Evolutionary conservation across 2,888 invertebrate species (phyloP), one percentile per base, ranked within the genome.

Genomic region (Hylaea fasciaria): DNA sequence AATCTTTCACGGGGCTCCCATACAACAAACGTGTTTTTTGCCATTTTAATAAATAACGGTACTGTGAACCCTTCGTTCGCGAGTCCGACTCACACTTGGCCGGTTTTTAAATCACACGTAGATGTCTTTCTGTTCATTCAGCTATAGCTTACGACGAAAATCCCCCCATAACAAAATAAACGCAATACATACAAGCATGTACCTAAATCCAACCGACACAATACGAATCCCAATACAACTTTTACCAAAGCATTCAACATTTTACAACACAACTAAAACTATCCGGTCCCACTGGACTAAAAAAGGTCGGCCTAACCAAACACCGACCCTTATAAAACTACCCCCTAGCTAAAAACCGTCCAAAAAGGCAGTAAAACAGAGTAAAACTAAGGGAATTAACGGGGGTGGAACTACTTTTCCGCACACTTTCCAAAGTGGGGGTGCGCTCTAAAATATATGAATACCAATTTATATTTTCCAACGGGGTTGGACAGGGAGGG

Each of bases 351-450:
- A 89, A 91, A 91, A 91, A 91, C 82, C 83, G 76, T 82, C 89
- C 91, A 89, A 91, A 91, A 92, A 91, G 91, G 89, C 89, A 84
- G 88, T 92, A 92, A 91, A 92, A 92, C 91, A 89, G 88, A 84
- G 88, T 91, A 92, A 91, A 92, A 92, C 91, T 91, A 90, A 89
- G 86, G 91, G 91, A 91, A 91, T 91, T 91, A 92, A 73, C 87
- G 82, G 78, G 83, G 72, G 77, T 68, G 77, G 83, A 89, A 90
- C 92, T 91, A 91, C 92, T 91, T 92, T 91, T 89, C 91, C 83
- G 89, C 91, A 89, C 90, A 89, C 88, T 90, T 87, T 89, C 85
- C 81, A 80, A 66, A 65, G 62, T 62, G 68, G 64, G 64, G 62
- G 48, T 47, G 63, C 57, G 41, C 66, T 77, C 85, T 84, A 82